Base-by-base conservation (phyloP, 2,113 vertebrate species). In the Typhlomys cinereus region DNA sequence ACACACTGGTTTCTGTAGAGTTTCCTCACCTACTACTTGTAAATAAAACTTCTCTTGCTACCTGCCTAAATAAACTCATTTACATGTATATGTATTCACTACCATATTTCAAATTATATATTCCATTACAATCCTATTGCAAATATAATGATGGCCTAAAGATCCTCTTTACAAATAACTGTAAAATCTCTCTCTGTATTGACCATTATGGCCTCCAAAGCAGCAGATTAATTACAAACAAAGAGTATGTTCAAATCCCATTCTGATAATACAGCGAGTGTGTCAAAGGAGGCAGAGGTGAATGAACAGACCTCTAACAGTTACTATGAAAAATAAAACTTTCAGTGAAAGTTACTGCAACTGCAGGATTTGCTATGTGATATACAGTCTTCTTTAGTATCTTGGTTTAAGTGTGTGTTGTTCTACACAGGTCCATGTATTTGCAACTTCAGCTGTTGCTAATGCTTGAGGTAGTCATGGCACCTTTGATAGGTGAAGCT, bases 101-200 rank as follows among this genome's bases (percentile, higher is more conserved):
- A 71, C 4, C 70, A 29, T 90, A 12, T 83, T 87, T 75, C 36
- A 70, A 83, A 84, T 31, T 86, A 90, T 14, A 69, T 70, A 90
- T 36, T 20, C 8, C 34, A 54, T 67, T 70, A 75, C 67, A 81
- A 86, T 69, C 5, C 34, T 89, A 80, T n/a, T 76, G 20, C 21
- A 62, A 62, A 52, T 54, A 46, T 67, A 39, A 73, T 14, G 7
- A 57, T 39, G 13, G 1, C 44, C 74, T 41, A 69, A 81, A 62
- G 11, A 64, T 13, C n/a, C n/a, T n/a, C n/a, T n/a, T n/a, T n/a
- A n/a, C n/a, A n/a, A n/a, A n/a, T n/a, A n/a, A n/a, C n/a, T n/a
- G n/a, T n/a, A n/a, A n/a, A n/a, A n/a, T 20, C 5, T 73, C 5
- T 46, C 29, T 64, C 44, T 82, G 17, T 44, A 9, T 86, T 71